These are phyloP conservation scores for Spinibarbus caldwelli DNA, from an alignment of 2,797 vertebrate species.

Conservation along the genomic window DNA sequence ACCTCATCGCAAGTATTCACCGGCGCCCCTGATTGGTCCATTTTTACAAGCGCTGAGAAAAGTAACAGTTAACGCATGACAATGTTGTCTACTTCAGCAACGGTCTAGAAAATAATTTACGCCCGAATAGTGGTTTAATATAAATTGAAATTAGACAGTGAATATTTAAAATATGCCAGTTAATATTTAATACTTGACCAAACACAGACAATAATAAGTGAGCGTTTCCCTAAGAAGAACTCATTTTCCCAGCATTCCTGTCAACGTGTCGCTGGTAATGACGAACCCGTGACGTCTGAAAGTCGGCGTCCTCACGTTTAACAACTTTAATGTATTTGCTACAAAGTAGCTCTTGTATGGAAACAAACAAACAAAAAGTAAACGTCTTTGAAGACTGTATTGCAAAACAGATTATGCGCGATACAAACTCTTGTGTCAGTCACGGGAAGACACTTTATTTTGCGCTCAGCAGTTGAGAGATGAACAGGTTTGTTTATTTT, in stretches of 20 bases:
- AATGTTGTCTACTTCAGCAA: no score
- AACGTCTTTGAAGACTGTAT: not conserved
- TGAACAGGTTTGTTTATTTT: not conserved
- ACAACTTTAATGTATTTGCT: not conserved
- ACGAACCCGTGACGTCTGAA: not conserved
- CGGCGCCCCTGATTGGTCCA: not conserved
- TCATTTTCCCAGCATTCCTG: slow-evolving; percentile 26
- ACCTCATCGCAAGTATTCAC: not conserved
- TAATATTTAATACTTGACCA: not conserved
- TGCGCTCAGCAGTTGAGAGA: not conserved
- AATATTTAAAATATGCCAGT: not conserved
- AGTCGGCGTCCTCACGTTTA: not conserved
- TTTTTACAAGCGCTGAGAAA: not conserved
- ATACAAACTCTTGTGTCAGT: no score
- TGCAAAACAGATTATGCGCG: no score
- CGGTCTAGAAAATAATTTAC: not conserved
- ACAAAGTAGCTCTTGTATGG: not conserved
- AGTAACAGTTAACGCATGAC: no score
- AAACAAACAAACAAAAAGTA: not conserved
- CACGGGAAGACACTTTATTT: no score
- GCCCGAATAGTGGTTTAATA: not conserved
- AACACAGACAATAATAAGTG: no score
- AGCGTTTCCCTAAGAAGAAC: not conserved
- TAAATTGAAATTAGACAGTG: not conserved
- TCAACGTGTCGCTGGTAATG: no score